Base-by-base conservation (phyloP, 1,140 invertebrate genomes). In the Oryctes rhinoceros region DNA sequence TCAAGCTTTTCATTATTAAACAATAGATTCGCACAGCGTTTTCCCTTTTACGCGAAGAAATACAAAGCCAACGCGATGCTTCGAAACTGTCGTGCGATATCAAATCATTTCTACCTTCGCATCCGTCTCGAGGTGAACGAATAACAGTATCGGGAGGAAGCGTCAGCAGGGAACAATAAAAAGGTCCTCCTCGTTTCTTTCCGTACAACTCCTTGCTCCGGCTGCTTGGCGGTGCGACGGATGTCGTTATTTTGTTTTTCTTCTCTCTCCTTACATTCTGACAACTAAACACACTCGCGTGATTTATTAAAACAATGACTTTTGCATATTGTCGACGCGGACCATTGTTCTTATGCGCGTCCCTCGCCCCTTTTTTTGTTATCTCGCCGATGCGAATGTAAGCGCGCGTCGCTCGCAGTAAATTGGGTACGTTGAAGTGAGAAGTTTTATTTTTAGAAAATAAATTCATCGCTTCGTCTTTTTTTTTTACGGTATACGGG, bases 241-340 rank as follows among this genome's bases (percentile, higher is more conserved):
- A 53, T 53, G 49, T 18, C n/a, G 49, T 53, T 53, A 53, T 53
- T 53, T 53, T 53, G 9, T 53, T 53, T 53, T 9, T 53, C n/a
- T 13, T 13, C 49, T 18, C 13, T 53, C n/a, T 48, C 13, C 47
- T 53, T 2, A 53, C n/a, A 53, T 53, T 10, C 49, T 53, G n/a
- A 53, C 49, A 53, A 53, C 49, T 53, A 4, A 53, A 53, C 49
- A 15, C 49, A 53, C n/a, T 53, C 49, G 49, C 13, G 49, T 53
- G 49, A 53, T 53, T 53, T 53, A 53, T 53, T 53, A 53, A 53
- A 53, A 53, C 49, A 53, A 53, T 53, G n/a, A 18, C 49, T 53
- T 53, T 53, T 53, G 11, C 49, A 53, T 53, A 53, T 53, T 53
- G 13, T 53, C n/a, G 13, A 53, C n/a, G 24, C 24, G 49, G 11